A percentile compares a stretch with the other conserved stretches of the same genome.
phyloP scores from a whole-genome alignment of 2,888 invertebrate species.

The Allolobophora icterica region DNA sequence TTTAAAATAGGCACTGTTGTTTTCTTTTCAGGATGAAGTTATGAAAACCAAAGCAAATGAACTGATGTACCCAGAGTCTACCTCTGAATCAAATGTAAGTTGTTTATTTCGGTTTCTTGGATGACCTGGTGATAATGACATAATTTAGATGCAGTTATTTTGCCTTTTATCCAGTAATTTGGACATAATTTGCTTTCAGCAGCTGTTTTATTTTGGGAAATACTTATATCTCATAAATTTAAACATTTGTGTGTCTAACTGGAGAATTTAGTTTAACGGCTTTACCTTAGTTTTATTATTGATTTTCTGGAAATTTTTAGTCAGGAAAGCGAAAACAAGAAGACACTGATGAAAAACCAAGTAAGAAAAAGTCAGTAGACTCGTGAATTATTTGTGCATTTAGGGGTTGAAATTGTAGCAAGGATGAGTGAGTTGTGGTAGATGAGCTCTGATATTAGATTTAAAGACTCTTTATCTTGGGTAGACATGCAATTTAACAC shows the following conservation, averaged over 20 bases:
- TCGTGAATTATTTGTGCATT: neutral
- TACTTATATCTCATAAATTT: too few species aligned
- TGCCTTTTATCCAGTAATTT: too few species aligned
- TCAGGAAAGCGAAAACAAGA: constrained; percentile 31
- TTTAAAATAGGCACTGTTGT: neutral
- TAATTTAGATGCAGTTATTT: too few species aligned
- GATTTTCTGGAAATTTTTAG: constrained; percentile 27
- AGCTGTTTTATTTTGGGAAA: too few species aligned
- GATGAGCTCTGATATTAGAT: neutral
- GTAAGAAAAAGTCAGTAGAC: neutral
- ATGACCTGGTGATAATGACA: too few species aligned
- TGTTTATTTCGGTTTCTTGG: neutral
- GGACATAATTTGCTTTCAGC: too few species aligned
- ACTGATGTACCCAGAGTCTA: constrained; percentile 54
- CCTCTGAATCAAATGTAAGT: constrained; percentile 18
- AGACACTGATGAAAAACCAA: neutral
- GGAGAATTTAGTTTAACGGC: too few species aligned
- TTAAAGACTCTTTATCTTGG: neutral
- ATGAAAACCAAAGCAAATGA: constrained; percentile 56
- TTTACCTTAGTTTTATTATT: too few species aligned
- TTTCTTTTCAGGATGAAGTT: constrained; percentile 56
- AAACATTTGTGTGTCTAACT: too few species aligned
- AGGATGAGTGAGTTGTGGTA: neutral
- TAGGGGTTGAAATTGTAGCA: neutral
- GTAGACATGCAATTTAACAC: constrained; percentile 8